phyloP scores from a whole-genome alignment of 2,888 invertebrate genomes.

The Abrostola tripartita region DNA sequence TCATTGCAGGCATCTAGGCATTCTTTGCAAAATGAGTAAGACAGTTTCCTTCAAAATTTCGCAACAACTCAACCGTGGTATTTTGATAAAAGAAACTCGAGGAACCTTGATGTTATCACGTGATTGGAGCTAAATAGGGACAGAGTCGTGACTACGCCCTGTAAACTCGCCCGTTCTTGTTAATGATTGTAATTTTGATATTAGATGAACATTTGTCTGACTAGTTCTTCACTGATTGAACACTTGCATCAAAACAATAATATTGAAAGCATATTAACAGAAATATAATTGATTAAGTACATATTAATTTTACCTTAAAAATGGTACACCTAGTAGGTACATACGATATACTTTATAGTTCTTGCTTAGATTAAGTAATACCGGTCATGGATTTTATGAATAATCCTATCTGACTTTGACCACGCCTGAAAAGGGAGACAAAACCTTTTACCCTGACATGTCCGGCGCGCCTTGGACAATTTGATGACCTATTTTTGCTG shows the following conservation, averaged over 20 bases:
- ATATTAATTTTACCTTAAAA: no score
- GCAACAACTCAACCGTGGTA: slow-evolving; percentile 53
- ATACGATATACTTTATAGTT: no score
- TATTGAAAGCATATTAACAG: not conserved
- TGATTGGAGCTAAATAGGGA: slow-evolving; percentile 42
- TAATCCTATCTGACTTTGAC: no score
- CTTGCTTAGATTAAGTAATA: no score
- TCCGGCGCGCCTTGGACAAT: no score
- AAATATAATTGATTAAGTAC: no score
- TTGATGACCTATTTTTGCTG: no score
- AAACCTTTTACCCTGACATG: no score
- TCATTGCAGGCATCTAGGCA: slow-evolving; percentile 28
- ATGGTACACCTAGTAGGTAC: no score
- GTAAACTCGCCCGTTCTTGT: slow-evolving; percentile 34
- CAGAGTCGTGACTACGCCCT: slow-evolving; percentile 61
- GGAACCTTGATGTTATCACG: slow-evolving; percentile 46
- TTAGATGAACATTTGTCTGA: slow-evolving; percentile 41
- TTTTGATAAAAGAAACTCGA: slow-evolving; percentile 53
- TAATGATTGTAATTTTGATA: slow-evolving; percentile 45
- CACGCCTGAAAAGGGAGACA: no score
- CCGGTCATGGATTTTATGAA: no score
- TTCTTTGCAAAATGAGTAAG: slow-evolving; percentile 39
- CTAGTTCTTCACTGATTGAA: slow-evolving; percentile 10
- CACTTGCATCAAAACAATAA: not conserved
- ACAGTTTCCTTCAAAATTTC: slow-evolving; percentile 53